phyloP scores from a whole-genome alignment of 2,888 invertebrate species.

The Morpho helenor region DNA sequence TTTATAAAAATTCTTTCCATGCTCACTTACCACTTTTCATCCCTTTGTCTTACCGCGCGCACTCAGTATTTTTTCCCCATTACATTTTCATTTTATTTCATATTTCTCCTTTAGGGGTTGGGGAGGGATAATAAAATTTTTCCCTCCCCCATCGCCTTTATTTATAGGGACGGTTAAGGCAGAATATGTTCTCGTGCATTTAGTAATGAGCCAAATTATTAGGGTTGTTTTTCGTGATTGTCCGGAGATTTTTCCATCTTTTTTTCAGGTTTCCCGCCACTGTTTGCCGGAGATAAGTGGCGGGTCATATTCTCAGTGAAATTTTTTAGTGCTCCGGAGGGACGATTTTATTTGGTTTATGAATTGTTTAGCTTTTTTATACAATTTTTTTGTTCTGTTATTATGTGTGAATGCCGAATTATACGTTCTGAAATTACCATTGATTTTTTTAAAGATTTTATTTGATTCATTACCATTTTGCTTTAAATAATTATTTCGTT shows the following conservation, averaged over 20 bases:
- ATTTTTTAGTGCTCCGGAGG: slow-evolving; percentile 21
- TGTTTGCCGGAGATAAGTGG: slow-evolving; percentile 57
- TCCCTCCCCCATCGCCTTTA: slow-evolving; percentile 71
- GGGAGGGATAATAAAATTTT: slow-evolving; percentile 73
- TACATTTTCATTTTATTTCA: slow-evolving; percentile 80
- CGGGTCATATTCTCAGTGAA: slow-evolving; percentile 36
- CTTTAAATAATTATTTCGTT: too few species aligned
- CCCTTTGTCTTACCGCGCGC: slow-evolving; percentile 72
- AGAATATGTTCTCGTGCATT: slow-evolving; percentile 74
- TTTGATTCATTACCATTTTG: too few species aligned
- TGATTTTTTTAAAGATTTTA: too few species aligned
- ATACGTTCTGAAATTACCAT: too few species aligned
- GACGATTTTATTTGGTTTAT: slow-evolving; percentile 28
- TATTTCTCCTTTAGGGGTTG: slow-evolving; percentile 69
- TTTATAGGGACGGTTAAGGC: slow-evolving; percentile 70
- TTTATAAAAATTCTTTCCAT: slow-evolving; percentile 39
- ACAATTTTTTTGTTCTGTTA: slow-evolving; percentile 15
- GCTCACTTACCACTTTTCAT: slow-evolving; percentile 36
- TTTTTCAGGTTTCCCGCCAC: slow-evolving; percentile 33
- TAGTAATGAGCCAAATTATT: slow-evolving; percentile 76
- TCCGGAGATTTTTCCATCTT: slow-evolving; percentile 46
- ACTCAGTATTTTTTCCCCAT: slow-evolving; percentile 77
- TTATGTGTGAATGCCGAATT: neutral
- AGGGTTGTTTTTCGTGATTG: slow-evolving; percentile 68
- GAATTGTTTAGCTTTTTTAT: slow-evolving; percentile 26